These are phyloP conservation scores for Kradibia gibbosae DNA, from an alignment of 1,140 invertebrate genomes.

Conservation along the genomic window DNA sequence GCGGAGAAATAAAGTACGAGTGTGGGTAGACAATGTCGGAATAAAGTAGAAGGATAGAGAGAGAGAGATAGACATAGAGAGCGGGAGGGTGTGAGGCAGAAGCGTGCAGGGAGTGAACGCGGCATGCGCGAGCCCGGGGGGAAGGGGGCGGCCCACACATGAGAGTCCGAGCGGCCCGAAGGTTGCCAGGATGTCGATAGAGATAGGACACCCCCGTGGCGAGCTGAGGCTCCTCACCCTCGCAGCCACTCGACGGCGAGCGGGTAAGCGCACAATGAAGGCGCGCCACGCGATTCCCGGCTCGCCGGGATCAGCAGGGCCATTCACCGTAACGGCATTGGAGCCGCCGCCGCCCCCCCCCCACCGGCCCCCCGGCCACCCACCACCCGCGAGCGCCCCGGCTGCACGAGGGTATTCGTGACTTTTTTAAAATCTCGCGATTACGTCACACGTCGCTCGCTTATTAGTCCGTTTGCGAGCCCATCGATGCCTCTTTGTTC, in stretches of 20 bases:
- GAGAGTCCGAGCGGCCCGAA: constrained; percentile 59
- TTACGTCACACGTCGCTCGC: constrained; percentile 39
- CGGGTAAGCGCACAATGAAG: constrained; percentile 41
- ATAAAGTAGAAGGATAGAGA: not conserved
- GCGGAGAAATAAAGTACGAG: not conserved
- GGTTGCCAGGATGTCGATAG: constrained; percentile 63
- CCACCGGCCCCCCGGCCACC: too few species aligned
- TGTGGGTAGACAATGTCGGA: not conserved
- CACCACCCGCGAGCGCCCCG: not conserved
- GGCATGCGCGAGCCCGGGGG: not conserved
- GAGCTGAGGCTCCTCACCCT: constrained; percentile 57
- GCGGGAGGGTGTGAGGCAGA: not conserved
- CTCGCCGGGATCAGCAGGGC: not conserved
- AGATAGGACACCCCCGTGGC: constrained; percentile 61
- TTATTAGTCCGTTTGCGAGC: constrained; percentile 53
- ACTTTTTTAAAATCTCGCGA: constrained; percentile 69
- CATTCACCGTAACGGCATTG: not conserved
- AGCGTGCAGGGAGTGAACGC: too few species aligned
- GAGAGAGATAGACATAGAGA: not conserved
- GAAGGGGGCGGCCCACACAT: constrained; percentile 60
- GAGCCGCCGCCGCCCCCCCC: too few species aligned
- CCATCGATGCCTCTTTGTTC: constrained; percentile 57
- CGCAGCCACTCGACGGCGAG: constrained; percentile 52
- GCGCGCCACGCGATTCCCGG: constrained; percentile 27
- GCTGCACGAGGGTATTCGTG: constrained; percentile 56